A percentile compares a stretch with the other conserved stretches of the same genome.
Evolutionary conservation across 2,888 invertebrate species (phyloP).

Genomic region (Taphrorychus bicolor): DNA sequence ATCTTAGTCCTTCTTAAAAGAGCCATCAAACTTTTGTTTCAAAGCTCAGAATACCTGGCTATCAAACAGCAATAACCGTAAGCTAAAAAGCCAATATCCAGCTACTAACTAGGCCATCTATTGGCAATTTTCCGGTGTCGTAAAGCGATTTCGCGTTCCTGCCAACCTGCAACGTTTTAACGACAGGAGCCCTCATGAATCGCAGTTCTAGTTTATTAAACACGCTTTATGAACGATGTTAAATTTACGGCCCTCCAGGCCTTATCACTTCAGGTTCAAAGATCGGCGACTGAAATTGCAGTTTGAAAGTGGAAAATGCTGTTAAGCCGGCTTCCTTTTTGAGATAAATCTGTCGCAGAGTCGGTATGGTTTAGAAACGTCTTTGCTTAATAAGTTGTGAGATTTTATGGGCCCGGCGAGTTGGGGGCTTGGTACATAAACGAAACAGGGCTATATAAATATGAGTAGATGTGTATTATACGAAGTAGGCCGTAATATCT

Average conservation of each 20-base stretch:
- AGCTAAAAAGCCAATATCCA: background rate
- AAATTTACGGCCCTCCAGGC: slow-evolving; percentile 3
- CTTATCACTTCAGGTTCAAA: slow-evolving; percentile 17
- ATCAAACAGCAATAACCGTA: background rate
- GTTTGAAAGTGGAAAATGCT: background rate
- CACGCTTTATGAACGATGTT: slow-evolving; percentile 9
- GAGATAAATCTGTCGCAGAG: background rate
- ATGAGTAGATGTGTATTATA: too few relatives aligned
- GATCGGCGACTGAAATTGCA: slow-evolving; percentile 3
- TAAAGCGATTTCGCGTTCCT: background rate
- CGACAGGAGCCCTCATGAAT: background rate
- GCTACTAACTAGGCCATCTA: background rate
- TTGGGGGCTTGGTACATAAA: too few relatives aligned
- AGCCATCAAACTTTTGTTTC: background rate
- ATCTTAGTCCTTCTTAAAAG: too few relatives aligned
- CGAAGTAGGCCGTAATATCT: slow-evolving; percentile 6
- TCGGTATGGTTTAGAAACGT: background rate
- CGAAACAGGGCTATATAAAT: too few relatives aligned
- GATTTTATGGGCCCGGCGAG: background rate
- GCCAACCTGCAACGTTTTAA: slow-evolving; percentile 2
- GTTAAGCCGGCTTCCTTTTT: background rate
- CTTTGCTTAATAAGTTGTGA: background rate
- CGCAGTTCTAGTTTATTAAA: slow-evolving; percentile 14
- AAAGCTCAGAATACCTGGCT: background rate
- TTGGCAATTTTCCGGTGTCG: slow-evolving; percentile 2